Evolutionary conservation across 2,113 vertebrate species (phyloP).

Genomic region (Rissa tridactyla): DNA sequence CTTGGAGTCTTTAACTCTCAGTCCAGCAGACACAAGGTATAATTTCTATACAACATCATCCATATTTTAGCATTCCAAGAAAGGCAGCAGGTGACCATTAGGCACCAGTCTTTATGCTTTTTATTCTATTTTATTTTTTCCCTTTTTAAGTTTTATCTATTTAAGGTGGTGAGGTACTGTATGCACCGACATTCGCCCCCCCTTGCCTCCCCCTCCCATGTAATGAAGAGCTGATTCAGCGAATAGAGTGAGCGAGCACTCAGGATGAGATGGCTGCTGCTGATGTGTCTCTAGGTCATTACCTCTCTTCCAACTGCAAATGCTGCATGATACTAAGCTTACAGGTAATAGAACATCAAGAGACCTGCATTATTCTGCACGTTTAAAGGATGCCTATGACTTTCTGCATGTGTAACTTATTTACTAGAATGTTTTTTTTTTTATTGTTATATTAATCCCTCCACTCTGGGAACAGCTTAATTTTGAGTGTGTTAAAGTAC

Average conservation of each 20-base stretch:
- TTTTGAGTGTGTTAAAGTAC: conserved; percentile 53
- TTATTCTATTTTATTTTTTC: background rate
- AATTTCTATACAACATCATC: conserved; percentile 52
- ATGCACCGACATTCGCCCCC: conserved; percentile 59
- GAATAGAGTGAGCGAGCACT: conserved; percentile 81
- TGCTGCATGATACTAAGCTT: conserved; percentile 79
- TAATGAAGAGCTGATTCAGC: conserved; percentile 92
- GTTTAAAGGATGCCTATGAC: conserved; percentile 63
- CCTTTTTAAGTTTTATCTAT: conserved; percentile 57
- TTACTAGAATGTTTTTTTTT: conserved; percentile 44
- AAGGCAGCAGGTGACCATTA: conserved; percentile 36
- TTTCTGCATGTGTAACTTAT: conserved; percentile 72
- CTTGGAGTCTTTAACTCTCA: conserved; percentile 68
- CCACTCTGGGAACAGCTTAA: conserved; percentile 44
- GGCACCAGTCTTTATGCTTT: background rate
- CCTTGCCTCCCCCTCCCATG: conserved; percentile 68
- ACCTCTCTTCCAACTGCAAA: conserved; percentile 82
- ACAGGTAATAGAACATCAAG: conserved; percentile 85
- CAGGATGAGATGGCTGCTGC: conserved; percentile 88
- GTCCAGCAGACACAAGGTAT: conserved; percentile 66
- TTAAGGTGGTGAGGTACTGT: conserved; percentile 83
- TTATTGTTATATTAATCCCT: conserved; percentile 58
- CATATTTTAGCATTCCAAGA: conserved; percentile 55
- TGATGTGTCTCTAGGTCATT: conserved; percentile 89
- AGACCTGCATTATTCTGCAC: conserved; percentile 73